Base-by-base conservation (phyloP, 2,797 vertebrate species). In the Decapterus maruadsi region DNA sequence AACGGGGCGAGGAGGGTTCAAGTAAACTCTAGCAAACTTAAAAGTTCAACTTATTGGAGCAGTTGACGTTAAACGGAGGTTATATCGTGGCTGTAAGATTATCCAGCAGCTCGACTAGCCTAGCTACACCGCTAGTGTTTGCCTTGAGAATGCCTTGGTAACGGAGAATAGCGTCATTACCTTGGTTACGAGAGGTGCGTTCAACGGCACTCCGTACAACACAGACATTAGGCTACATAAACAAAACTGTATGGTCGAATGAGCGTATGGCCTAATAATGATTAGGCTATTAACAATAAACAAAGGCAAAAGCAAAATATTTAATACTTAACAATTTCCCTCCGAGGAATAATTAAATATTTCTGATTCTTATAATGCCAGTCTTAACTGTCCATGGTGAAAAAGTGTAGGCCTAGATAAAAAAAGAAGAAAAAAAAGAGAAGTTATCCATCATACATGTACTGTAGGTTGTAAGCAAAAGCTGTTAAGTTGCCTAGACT, bases 141-240 rank as follows among this genome's bases (percentile, higher is more conserved):
- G 89, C 85, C 80, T 73, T 58, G 56, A 78, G 81, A 91, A 67
- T 85, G 78, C 83, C 89, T 88, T 92, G 89, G 92, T 73, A 91
- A 94, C 92, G 67, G 84, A 85, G 85, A 75, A 68, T 16, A 93
- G 93, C 93, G 94, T 94, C 91, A 93, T 93, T 55, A 51, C 91
- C 91, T 92, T 93, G 93, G 94, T 94, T 90, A 94, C 94, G 6
- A 29, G 19, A 13, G 92, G 45, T 84, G 86, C 88, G 81, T 94
- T 92, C 90, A 92, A 1, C 0, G 65, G 29, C 80, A 8, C 57
- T 55, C 59, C 77, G 89, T 81, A 72, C 43, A 89, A 54, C 2
- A 20, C 0, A 6, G 2, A 48, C 17, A 19, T 48, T 19, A n/a
- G n/a, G n/a, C n/a, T n/a, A 48, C 45, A 48, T 8, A 0, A 45